Evolutionary conservation across 23 tunicate species (phyloP), one percentile per base, ranked within the genome.

Genomic region (Styela clava): DNA sequence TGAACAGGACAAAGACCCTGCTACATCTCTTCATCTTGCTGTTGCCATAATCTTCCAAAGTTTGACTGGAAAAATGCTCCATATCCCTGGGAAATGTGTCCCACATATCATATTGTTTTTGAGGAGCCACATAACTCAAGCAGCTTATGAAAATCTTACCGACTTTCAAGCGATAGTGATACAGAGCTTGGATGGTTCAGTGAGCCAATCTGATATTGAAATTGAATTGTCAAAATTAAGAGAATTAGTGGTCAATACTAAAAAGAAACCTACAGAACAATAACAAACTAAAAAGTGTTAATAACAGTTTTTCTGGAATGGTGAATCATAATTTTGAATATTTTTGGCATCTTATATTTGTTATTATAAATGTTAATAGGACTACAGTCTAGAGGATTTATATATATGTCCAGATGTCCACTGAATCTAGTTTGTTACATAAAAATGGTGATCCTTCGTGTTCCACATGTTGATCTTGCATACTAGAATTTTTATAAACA

Each of bases 31-130:
- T 29, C 98, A 93, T 78, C 81, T 88, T 9, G 62, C 69, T 62
- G 72, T 64, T 26, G 74, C 64, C 27, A 44, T 82, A 68, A 86
- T 91, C 2, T 91, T 91, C 63, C 97, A 91, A 82, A 74, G 19
- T 64, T 74, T 91, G 34, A 83, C 79, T 2, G 97, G 97, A 2
- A 31, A 22, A 19, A 73, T 86, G 90, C 29, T 91, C 1, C 74
- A 91, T 71, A 64, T 74, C 23, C 90, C 97, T 16, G 97, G 97
- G 7, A 83, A 83, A 37, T 73, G 74, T 63, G 85, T 91, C 24
- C 90, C 90, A 2, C 37, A 34, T 27, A 79, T 82, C 12, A 32
- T 69, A 72, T 76, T 44, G 64, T 76, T 76, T 76, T 76, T 44
- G 3, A 51, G 81, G 44, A 16, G 24, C 0, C 64, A 1, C 71